Evolutionary conservation across 2,888 invertebrate genomes (phyloP), one percentile per base, ranked within the genome.

Genomic region (Dicroscelio sp.): DNA sequence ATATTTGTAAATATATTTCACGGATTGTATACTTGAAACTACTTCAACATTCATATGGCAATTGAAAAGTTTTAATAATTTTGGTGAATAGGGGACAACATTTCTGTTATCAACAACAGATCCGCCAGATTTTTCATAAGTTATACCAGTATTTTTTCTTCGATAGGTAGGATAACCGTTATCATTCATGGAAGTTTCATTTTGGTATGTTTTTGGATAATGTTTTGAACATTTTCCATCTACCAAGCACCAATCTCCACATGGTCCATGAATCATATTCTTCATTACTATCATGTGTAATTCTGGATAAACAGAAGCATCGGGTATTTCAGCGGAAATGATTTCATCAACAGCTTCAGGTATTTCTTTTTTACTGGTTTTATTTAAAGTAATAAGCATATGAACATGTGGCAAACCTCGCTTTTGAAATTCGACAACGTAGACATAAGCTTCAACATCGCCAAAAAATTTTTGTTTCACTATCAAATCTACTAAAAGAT

Each of bases 221-320:
- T 93, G 86, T 90, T 96, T 96, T 3, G 93, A 88, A 60, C 95
- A 95, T 91, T 94, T 93, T 23, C 92, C 93, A 75, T 93, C 55
- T 25, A 94, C 73, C 25, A 43, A 43, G 48, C 71, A 71, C 71
- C n/a, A n/a, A n/a, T n/a, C n/a, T n/a, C n/a, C n/a, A n/a, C n/a
- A n/a, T n/a, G 96, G 95, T 79, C 96, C 95, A 94, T 97, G 96
- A 83, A 96, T 94, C 96, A 97, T 96, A 83, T 95, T 92, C 63
- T 93, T 93, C 38, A 82, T 94, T 0, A 82, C 94, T 38, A 96
- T 94, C 4, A 94, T 90, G 91, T 94, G 92, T 30, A 97, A 91
- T 5, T 67, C 69, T 2, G 94, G 94, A 90, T 96, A 83, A 25
- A 89, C 27, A 33, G 17, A 14, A 17, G 75, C 43, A 60, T 69